These are phyloP conservation scores for Homalodisca vitripennis DNA, from an alignment of 1,140 invertebrate genomes.

Conservation along the genomic window DNA sequence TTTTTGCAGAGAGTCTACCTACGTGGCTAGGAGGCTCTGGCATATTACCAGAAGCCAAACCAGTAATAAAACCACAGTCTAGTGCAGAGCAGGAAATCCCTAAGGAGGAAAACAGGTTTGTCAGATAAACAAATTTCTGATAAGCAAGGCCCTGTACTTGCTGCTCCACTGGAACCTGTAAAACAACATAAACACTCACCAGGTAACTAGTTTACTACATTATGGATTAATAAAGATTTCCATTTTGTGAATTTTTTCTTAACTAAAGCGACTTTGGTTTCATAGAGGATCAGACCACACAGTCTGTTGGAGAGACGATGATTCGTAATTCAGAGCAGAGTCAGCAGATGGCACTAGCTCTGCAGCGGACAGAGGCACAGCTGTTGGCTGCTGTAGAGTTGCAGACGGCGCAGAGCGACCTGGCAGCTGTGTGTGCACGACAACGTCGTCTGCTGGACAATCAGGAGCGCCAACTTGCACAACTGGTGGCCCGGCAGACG, in stretches of 20 bases:
- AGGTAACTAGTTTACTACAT: too few relatives aligned
- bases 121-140: too few relatives aligned
- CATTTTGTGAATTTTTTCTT: too few relatives aligned
- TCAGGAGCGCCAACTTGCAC: background rate
- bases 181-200: too few relatives aligned
- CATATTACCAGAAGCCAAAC: background rate
- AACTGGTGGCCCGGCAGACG: background rate
- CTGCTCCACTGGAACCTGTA: too few relatives aligned
- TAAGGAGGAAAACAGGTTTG: background rate
- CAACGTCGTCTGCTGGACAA: background rate
- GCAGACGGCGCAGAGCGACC: background rate
- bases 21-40: background rate
- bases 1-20: background rate
- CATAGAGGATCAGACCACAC: too few relatives aligned
- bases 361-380: conserved; percentile 25
- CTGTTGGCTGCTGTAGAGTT: conserved; percentile 6
- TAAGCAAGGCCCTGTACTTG: too few relatives aligned
- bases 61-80: background rate
- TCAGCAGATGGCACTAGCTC: conserved; percentile 10
- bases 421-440: conserved; percentile 11
- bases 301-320: too few relatives aligned
- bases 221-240: too few relatives aligned
- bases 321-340: too few relatives aligned
- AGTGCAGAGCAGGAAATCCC: background rate
- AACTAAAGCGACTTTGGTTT: too few relatives aligned